These are phyloP conservation scores for Atta cephalotes DNA, from an alignment of 1,140 invertebrate genomes.

Conservation along the genomic window DNA sequence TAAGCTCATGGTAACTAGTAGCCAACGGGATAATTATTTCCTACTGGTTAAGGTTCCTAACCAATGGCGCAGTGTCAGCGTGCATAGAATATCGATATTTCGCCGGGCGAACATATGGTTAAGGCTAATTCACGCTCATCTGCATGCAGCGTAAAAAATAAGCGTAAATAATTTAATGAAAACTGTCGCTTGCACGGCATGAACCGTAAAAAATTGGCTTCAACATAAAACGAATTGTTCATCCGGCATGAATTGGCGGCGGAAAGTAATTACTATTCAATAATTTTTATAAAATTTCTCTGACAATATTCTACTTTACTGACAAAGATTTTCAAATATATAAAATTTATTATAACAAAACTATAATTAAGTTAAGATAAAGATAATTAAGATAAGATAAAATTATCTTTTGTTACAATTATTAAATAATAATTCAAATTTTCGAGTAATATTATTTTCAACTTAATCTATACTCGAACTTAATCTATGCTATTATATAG, in stretches of 20 bases:
- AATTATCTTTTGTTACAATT: too few relatives aligned
- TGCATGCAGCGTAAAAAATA: not conserved
- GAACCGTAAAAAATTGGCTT: not conserved
- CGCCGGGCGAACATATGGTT: not conserved
- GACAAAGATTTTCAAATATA: not conserved
- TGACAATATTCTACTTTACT: not conserved
- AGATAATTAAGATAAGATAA: not conserved
- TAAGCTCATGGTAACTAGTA: conserved; percentile 32
- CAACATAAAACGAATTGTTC: not conserved
- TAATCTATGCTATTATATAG: not conserved
- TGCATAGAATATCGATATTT: conserved; percentile 29
- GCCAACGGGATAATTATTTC: conserved; percentile 36
- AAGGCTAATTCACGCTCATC: not conserved
- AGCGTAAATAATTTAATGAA: not conserved
- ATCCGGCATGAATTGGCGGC: not conserved
- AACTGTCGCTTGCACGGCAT: not conserved
- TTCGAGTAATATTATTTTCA: not conserved
- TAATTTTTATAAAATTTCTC: not conserved
- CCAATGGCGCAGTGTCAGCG: not conserved
- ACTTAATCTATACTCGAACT: not conserved
- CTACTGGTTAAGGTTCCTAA: conserved; percentile 29
- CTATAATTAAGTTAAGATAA: not conserved
- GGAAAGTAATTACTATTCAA: not conserved
- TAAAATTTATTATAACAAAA: not conserved
- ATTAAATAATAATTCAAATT: not conserved